Conservation (phyloP, 2,113 vertebrate genomes). For the Elanoides forficatus region DNA sequence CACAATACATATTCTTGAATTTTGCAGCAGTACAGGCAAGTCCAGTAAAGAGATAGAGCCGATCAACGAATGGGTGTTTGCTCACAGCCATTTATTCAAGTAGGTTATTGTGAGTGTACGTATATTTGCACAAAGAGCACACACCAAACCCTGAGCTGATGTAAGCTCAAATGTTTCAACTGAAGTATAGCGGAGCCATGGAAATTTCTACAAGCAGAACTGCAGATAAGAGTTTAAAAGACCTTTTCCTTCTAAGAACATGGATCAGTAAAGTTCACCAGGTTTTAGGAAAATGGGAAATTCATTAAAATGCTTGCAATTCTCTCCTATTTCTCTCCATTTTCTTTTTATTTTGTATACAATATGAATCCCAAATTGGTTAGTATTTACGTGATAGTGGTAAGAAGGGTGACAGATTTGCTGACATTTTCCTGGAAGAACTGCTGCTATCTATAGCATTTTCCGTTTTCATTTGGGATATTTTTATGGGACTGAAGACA, state of each 20-base stretch:
- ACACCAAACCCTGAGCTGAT: background rate
- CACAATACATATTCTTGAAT: accelerated
- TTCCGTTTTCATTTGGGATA: constrained; percentile 17
- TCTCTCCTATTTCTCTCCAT: background rate
- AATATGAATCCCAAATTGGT: background rate
- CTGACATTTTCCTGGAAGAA: background rate
- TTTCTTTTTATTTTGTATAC: accelerated
- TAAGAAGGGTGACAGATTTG: background rate
- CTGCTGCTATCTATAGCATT: background rate
- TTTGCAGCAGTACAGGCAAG: background rate
- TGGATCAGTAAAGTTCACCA: accelerated
- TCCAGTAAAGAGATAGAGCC: too few species aligned
- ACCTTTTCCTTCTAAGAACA: background rate
- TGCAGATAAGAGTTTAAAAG: background rate
- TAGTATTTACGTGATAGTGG: background rate
- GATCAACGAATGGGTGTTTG: accelerated
- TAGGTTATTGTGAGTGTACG: accelerated
- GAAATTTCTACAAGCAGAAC: background rate
- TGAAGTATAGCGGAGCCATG: accelerated
- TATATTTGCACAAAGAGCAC: accelerated
- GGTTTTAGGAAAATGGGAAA: accelerated
- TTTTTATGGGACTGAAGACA: background rate
- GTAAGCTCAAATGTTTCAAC: background rate
- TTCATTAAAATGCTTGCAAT: accelerated
- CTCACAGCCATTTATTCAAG: background rate